Base-by-base conservation (phyloP, 2,797 vertebrate genomes). In the Schizopygopsis malacanthus region DNA sequence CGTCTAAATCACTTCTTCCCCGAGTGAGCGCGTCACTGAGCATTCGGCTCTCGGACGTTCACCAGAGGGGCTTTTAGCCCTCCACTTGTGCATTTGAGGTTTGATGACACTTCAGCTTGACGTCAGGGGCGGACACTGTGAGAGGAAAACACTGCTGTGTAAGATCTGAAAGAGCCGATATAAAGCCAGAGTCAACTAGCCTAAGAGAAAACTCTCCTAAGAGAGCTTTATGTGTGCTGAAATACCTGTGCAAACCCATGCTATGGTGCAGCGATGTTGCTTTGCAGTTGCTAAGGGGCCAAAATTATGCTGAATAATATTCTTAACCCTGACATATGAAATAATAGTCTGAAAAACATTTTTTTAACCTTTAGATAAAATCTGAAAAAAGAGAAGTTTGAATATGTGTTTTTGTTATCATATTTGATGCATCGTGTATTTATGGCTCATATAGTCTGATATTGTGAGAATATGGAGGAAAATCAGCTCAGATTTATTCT, bases 1-100 rank as follows among this genome's bases (percentile, higher is more conserved):
- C 73, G 61, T 84, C 75, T 86, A 70, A 80, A 89, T 80, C 85
- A 54, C 72, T 18, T 69, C 54, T 61, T 81, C 70, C 6, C 61
- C 13, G 25, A 72, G n/a, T 16, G 20, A 67, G 25, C 72, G 79
- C 12, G 3, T 43, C 73, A 2, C 71, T 52, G 82, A 85, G 63
- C 37, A 50, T 82, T 75, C 5, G 25, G 25, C n/a, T 76, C 79
- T 76, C 69, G 54, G 56, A 77, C 54, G 43, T 77, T 75, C 63
- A 43, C 9, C 20, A 70, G 69, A 54, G 25, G 39, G 41, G 39
- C 52, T 71, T 13, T 56, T 43, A 72, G 33, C 28, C 25, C 47
- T 77, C 16, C 82, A 41, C 39, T 82, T 69, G 59, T 41, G 25
- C 72, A n/a, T 78, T 59, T 15, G n/a, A 50, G 63, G 15, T 63